Evolutionary conservation across 2,113 vertebrate species (phyloP).

Genomic region (Cyphomyrus plagiostoma): DNA sequence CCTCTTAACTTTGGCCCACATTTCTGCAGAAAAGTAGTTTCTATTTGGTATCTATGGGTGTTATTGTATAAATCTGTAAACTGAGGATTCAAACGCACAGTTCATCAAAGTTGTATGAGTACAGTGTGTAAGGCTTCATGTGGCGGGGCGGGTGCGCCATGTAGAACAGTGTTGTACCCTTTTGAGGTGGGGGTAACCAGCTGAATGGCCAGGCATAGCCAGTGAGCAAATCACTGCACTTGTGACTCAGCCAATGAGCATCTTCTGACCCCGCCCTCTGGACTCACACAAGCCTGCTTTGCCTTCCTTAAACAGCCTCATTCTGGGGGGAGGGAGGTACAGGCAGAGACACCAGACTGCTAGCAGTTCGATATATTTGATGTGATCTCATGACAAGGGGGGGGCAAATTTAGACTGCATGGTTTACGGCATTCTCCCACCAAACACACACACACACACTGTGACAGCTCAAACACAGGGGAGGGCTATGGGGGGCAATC

Average conservation of each 20-base stretch:
- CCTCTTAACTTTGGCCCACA: neutral
- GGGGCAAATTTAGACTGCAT: neutral
- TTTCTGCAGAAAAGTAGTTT: neutral
- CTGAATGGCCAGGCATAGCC: conserved; percentile 12
- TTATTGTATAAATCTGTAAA: neutral
- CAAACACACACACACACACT: neutral
- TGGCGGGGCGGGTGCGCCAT: neutral
- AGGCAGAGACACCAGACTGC: neutral
- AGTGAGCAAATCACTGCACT: conserved; percentile 11
- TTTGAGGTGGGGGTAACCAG: conserved; percentile 4
- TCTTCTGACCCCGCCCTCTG: neutral
- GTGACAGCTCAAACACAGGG: neutral
- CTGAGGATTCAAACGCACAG: neutral
- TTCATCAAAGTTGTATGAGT: neutral
- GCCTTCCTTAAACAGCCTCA: neutral
- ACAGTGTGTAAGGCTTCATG: neutral
- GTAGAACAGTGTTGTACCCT: neutral
- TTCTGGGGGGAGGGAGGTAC: neutral
- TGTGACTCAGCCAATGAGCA: conserved; percentile 11
- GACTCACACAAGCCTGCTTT: neutral
- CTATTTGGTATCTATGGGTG: neutral
- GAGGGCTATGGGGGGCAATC: neutral
- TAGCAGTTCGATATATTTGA: neutral
- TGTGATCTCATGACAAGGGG: neutral
- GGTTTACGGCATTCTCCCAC: neutral